Conservation (phyloP, 2,888 invertebrate genomes). For the Papilio gigon region DNA sequence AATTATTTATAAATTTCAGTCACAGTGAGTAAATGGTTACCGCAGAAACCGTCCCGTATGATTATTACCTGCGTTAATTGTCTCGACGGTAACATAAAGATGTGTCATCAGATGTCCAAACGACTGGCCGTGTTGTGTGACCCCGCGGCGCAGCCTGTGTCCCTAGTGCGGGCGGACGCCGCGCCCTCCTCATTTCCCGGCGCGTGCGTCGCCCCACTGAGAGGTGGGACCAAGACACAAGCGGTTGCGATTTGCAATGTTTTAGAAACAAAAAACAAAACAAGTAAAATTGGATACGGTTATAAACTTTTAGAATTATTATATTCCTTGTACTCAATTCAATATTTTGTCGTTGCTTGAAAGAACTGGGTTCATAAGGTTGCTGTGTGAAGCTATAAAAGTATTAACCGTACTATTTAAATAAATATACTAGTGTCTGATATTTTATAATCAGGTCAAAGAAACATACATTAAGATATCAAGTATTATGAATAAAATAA, state of each 20-base stretch:
- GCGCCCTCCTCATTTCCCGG: conserved; percentile 71
- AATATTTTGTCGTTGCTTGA: no score
- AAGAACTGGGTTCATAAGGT: no score
- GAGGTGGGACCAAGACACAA: conserved; percentile 24
- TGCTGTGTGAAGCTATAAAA: neutral
- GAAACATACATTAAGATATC: neutral
- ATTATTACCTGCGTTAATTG: neutral
- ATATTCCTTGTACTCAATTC: no score
- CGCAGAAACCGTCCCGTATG: neutral
- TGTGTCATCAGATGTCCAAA: conserved; percentile 10
- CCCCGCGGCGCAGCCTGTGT: conserved; percentile 40
- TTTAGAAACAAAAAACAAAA: no score
- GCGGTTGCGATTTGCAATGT: conserved; percentile 29
- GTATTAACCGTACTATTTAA: neutral
- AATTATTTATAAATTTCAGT: neutral
- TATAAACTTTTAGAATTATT: no score
- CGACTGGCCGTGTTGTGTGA: conserved; percentile 45
- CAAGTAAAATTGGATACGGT: no score
- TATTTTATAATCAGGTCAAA: neutral
- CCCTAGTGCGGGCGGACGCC: conserved; percentile 60
- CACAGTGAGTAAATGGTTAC: neutral
- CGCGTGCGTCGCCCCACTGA: conserved; percentile 58
- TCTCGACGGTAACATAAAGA: neutral
- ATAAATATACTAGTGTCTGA: neutral
- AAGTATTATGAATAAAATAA: no score